Percentiles rank a stretch among this genome's conserved stretches.
Evolutionary conservation across 2,113 vertebrate genomes (phyloP).

Genomic region (Anolis carolinensis): DNA sequence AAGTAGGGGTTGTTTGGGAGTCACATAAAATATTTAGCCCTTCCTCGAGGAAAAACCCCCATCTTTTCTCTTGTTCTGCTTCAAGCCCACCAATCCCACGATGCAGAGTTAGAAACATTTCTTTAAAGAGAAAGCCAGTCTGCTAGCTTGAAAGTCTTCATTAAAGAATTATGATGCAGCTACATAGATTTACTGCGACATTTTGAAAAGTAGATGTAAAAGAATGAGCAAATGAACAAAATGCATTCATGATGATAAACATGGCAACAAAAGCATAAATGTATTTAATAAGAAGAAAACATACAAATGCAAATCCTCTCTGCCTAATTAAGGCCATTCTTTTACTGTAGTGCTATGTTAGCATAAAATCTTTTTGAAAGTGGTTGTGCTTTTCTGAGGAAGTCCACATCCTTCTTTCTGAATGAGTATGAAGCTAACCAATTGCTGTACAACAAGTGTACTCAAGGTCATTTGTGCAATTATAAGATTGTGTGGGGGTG

Average conservation of each 20-base stretch:
- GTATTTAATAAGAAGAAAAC: neutral
- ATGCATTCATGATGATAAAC: neutral
- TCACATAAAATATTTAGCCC: neutral
- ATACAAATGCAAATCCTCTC: neutral
- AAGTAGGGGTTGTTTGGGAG: neutral
- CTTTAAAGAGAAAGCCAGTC: neutral
- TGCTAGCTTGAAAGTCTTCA: constrained; percentile 8
- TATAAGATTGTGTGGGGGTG: too few species aligned
- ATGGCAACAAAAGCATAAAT: neutral
- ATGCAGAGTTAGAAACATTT: neutral
- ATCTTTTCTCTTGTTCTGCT: neutral
- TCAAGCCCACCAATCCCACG: accelerated
- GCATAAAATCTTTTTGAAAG: too few species aligned
- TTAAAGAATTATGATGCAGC: constrained; percentile 16
- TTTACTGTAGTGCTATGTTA: neutral
- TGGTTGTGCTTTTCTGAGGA: too few species aligned
- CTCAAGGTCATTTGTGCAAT: too few species aligned
- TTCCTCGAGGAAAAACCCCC: neutral
- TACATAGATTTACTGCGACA: neutral
- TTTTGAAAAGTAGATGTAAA: neutral
- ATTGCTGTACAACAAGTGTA: too few species aligned
- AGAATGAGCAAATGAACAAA: neutral
- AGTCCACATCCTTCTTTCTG: too few species aligned
- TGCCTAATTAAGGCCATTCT: constrained; percentile 7
- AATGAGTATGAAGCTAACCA: too few species aligned